phyloP scores from a whole-genome alignment of 2,113 vertebrate species.

The Saimiri boliviensis region DNA sequence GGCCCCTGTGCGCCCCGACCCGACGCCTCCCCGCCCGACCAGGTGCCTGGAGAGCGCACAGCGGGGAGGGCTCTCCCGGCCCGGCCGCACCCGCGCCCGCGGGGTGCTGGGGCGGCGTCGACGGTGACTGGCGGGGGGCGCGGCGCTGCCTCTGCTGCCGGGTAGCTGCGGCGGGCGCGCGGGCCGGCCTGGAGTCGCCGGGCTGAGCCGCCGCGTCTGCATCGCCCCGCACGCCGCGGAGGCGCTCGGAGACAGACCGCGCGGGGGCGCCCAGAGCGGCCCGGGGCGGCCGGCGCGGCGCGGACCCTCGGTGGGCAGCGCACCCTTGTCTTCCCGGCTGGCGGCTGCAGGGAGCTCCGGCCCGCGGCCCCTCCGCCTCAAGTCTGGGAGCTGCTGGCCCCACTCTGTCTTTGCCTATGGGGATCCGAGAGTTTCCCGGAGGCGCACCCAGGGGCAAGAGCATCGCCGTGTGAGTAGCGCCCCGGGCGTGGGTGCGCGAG shows the following conservation, averaged over 20 bases:
- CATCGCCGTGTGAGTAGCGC: conserved; percentile 80
- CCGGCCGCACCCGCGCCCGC: not conserved
- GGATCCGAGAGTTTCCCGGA: conserved; percentile 86
- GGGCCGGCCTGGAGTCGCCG: not conserved
- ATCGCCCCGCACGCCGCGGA: not conserved
- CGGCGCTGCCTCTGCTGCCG: not conserved
- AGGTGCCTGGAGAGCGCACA: conserved; percentile 13
- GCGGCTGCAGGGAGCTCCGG: conserved; percentile 61
- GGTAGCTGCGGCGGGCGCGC: not conserved
- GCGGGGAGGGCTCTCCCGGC: not conserved
- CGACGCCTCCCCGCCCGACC: not conserved
- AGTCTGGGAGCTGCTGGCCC: conserved; percentile 79
- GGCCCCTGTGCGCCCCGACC: not conserved
- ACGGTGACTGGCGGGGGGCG: not conserved
- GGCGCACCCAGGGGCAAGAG: conserved; percentile 81
- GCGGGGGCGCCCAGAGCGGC: conserved; percentile 6
- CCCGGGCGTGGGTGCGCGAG: not conserved
- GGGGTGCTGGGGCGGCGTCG: not conserved
- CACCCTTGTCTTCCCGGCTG: not conserved
- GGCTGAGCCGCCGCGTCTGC: not conserved
- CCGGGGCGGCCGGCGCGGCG: not conserved
- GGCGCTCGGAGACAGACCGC: not conserved
- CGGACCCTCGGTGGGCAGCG: not conserved
- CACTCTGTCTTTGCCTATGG: conserved; percentile 80
- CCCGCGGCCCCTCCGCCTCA: conserved; percentile 54